Percentiles rank a stretch among this genome's conserved stretches.
phyloP scores from a whole-genome alignment of 2,888 invertebrate species.

The Netelia melanura region DNA sequence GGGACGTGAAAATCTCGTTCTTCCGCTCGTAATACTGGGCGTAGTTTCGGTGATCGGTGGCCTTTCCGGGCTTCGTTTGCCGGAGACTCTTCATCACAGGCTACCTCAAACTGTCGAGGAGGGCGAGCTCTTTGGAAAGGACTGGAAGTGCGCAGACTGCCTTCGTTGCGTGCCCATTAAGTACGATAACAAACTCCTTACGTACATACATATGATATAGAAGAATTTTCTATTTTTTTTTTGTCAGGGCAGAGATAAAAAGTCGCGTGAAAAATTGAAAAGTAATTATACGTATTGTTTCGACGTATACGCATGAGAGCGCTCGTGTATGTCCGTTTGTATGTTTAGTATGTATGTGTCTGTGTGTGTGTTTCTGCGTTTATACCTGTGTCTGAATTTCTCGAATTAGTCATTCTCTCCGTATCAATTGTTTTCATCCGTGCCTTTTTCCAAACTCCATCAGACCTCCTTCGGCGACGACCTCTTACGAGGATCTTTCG shows the following conservation, averaged over 20 bases:
- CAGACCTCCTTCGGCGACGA: slow-evolving; percentile 86
- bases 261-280: slow-evolving; percentile 6
- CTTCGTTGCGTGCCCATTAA: slow-evolving; percentile 89
- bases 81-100: slow-evolving; percentile 93
- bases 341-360: not conserved
- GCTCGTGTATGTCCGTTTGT: no score
- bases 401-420: not conserved
- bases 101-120: slow-evolving; percentile 95
- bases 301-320: no score
- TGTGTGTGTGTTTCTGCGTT: slow-evolving; percentile 18
- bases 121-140: slow-evolving; percentile 94
- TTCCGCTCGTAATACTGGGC: slow-evolving; percentile 95
- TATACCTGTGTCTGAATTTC: not conserved
- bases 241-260: slow-evolving; percentile 8
- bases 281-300: slow-evolving; percentile 6
- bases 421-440: slow-evolving; percentile 27
- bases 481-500: slow-evolving; percentile 92
- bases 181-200: slow-evolving; percentile 83
- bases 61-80: slow-evolving; percentile 91
- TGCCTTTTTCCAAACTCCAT: slow-evolving; percentile 48
- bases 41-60: slow-evolving; percentile 93
- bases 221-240: not conserved
- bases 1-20: slow-evolving; percentile 93
- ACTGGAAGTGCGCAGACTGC: slow-evolving; percentile 92
- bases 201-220: not conserved